Conservation (phyloP, 2,113 vertebrate species). For the Raja brachyura region DNA sequence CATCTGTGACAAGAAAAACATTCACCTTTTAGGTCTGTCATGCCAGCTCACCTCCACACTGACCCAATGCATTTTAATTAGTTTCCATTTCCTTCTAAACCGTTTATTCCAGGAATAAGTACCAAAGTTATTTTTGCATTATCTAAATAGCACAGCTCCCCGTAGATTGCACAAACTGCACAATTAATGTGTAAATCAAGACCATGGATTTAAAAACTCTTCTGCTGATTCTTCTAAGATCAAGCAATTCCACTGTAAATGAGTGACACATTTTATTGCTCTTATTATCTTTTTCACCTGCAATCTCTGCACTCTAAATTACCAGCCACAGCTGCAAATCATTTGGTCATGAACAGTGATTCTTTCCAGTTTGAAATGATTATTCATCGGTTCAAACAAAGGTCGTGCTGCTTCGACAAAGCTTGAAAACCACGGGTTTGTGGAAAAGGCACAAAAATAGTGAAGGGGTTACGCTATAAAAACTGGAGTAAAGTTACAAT, state of each 20-base stretch:
- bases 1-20: too few species aligned
- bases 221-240: not conserved
- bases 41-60: too few species aligned
- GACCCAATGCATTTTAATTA: not conserved
- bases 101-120: not conserved
- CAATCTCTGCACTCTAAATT: not conserved
- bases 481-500: not conserved
- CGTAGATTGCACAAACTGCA: not conserved
- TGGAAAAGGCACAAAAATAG: not conserved
- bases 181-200: not conserved
- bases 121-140: not conserved
- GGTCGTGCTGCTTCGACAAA: not conserved
- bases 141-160: not conserved
- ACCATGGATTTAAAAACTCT: not conserved
- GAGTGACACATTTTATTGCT: not conserved
- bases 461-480: not conserved
- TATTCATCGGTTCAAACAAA: not conserved
- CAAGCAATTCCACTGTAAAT: not conserved
- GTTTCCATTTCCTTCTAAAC: not conserved
- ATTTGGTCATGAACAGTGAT: not conserved
- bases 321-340: conserved; percentile 8
- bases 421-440: not conserved
- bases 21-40: too few species aligned
- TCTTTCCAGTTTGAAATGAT: conserved; percentile 11
- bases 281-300: not conserved